Conservation (phyloP, 2,888 invertebrate species). For the Macroteleia sp. region DNA sequence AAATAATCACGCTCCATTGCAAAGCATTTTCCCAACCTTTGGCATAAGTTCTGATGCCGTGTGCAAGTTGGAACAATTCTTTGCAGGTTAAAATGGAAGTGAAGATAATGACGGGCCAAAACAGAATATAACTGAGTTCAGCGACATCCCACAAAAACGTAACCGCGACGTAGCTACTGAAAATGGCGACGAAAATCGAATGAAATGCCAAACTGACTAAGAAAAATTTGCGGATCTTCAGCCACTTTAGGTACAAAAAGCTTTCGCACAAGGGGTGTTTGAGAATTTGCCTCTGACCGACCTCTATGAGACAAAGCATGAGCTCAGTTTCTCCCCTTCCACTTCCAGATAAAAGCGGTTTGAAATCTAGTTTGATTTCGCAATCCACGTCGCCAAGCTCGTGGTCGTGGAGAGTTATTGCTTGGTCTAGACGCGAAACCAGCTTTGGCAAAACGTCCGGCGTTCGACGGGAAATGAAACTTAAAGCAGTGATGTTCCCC, state of each 20-base stretch:
- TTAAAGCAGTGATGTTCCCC: constrained; percentile 91
- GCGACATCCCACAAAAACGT: constrained; percentile 84
- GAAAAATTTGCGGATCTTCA: constrained; percentile 92
- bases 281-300: constrained; percentile 90
- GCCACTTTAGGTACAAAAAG: constrained; percentile 93
- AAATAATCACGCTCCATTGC: constrained; percentile 90
- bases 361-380: constrained; percentile 89
- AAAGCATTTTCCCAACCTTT: constrained; percentile 94
- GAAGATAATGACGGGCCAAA: constrained; percentile 85
- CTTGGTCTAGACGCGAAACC: constrained; percentile 88
- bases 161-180: constrained; percentile 89
- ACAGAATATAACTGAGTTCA: constrained; percentile 83
- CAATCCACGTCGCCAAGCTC: constrained; percentile 94
- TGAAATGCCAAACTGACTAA: constrained; percentile 91
- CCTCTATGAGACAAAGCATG: constrained; percentile 88
- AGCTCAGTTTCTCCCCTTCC: constrained; percentile 84
- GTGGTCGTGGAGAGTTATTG: constrained; percentile 92
- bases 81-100: constrained; percentile 88
- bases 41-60: constrained; percentile 89
- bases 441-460: constrained; percentile 92
- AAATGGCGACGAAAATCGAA: constrained; percentile 89
- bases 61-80: constrained; percentile 91
- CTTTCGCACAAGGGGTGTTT: constrained; percentile 94
- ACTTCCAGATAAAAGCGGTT: constrained; percentile 81
- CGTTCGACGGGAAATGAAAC: constrained; percentile 92